phyloP scores from a whole-genome alignment of 1,140 invertebrate genomes.

The Physella acuta region DNA sequence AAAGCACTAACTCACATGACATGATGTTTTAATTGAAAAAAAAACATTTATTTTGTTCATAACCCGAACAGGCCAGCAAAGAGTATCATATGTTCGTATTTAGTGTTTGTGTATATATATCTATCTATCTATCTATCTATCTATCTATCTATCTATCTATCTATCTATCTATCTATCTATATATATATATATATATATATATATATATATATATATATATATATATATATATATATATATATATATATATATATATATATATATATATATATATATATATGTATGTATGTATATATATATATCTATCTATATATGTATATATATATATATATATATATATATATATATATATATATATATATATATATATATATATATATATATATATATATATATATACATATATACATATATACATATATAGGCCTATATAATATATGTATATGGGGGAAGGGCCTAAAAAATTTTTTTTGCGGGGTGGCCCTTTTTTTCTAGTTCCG shows the following conservation, averaged over 20 bases:
- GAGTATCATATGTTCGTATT: neutral
- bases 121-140: neutral
- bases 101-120: neutral
- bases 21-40: neutral
- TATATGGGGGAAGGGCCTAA: no score
- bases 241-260: neutral
- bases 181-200: neutral
- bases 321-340: no score
- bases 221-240: neutral
- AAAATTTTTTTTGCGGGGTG: no score
- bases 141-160: neutral
- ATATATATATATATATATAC: no score
- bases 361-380: no score
- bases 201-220: neutral
- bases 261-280: neutral
- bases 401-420: no score
- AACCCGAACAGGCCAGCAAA: neutral
- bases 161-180: conserved; percentile 1
- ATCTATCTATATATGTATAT: no score
- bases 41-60: neutral
- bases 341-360: no score
- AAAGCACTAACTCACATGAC: neutral
- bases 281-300: no score
- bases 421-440: no score
- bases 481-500: no score